Conservation (phyloP, 2,113 vertebrate species). For the Pampusana beccarii region DNA sequence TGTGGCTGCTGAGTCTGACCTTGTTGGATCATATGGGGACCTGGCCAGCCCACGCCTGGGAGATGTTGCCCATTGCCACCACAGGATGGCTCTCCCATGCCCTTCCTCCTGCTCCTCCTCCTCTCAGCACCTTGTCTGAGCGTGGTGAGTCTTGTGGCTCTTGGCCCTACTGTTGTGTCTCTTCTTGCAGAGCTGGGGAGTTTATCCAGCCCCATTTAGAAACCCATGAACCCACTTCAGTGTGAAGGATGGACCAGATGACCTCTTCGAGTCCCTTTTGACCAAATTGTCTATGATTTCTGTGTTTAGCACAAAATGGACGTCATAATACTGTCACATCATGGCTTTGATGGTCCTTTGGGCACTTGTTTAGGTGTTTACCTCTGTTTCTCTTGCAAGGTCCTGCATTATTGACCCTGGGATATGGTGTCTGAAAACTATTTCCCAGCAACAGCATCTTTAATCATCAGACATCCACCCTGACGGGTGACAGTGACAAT, state of each 20-base stretch:
- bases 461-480: background rate
- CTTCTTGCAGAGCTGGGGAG: background rate
- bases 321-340: background rate
- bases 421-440: background rate
- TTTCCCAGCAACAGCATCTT: background rate
- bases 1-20: background rate
- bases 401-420: background rate
- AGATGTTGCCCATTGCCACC: background rate
- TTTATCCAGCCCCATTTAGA: background rate
- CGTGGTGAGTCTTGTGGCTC: background rate
- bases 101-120: background rate
- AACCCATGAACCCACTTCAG: background rate
- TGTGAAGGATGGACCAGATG: background rate
- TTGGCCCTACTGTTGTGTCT: fast-evolving
- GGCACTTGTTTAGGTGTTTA: too few relatives aligned
- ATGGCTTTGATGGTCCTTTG: background rate
- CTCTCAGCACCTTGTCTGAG: background rate
- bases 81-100: background rate
- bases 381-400: background rate
- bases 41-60: background rate
- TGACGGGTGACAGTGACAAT: background rate
- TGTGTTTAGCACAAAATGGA: background rate
- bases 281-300: background rate
- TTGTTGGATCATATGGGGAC: fast-evolving
- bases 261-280: background rate